phyloP scores from a whole-genome alignment of 2,888 invertebrate species.

The Plebejus argus region DNA sequence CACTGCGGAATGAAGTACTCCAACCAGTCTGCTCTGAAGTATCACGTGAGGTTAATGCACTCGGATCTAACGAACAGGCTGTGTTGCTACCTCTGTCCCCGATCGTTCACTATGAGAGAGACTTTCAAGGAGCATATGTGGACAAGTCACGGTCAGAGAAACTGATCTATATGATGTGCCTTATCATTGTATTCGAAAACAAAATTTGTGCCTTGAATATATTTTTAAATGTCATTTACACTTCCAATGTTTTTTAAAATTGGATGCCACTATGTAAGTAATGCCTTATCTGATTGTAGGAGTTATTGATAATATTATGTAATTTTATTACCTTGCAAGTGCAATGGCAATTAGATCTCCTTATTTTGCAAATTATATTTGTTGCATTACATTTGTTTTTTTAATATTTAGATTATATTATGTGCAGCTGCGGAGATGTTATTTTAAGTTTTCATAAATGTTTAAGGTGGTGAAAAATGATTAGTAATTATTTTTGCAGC shows the following conservation, averaged over 20 bases:
- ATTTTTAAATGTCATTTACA: conserved; percentile 31
- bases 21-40: conserved; percentile 85
- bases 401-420: not conserved
- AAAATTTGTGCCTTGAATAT: conserved; percentile 61
- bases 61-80: conserved; percentile 85
- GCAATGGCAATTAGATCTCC: conserved; percentile 31
- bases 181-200: conserved; percentile 12
- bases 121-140: conserved; percentile 86
- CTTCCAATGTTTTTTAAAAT: conserved; percentile 31
- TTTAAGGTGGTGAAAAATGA: not conserved
- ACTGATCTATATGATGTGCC: conserved; percentile 58
- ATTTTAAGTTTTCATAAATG: not conserved
- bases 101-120: conserved; percentile 85
- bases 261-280: conserved; percentile 27
- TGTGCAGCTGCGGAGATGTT: not conserved
- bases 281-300: conserved; percentile 35
- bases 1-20: conserved; percentile 86
- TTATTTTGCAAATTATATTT: conserved; percentile 13
- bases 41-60: conserved; percentile 85
- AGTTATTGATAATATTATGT: conserved; percentile 37
- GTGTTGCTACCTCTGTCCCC: conserved; percentile 85
- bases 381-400: not conserved
- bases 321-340: conserved; percentile 34
- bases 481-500: not conserved
- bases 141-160: conserved; percentile 83